Conservation (phyloP, 2,888 invertebrate species). For the Rhingia rostrata region DNA sequence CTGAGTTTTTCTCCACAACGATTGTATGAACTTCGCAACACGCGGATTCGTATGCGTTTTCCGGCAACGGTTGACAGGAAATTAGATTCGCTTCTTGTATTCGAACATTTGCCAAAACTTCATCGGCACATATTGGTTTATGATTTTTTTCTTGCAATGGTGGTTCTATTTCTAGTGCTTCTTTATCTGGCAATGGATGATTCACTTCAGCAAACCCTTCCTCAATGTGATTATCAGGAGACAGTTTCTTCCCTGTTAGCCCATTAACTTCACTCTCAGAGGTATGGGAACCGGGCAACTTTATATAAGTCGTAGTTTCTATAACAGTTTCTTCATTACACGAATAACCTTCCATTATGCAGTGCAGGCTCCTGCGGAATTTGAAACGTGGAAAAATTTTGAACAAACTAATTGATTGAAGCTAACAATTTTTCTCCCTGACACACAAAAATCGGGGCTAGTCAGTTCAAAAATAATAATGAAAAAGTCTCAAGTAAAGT, state of each 20-base stretch:
- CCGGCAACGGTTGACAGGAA: not conserved
- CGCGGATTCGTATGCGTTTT: slow-evolving; percentile 45
- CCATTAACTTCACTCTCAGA: slow-evolving; percentile 47
- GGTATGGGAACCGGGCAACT: slow-evolving; percentile 49
- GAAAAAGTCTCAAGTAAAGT: no score
- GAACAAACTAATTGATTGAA: not conserved
- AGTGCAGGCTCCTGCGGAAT: not conserved
- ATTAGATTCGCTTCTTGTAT: not conserved
- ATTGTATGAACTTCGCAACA: slow-evolving; percentile 55
- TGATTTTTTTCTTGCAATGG: not conserved
- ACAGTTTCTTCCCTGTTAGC: not conserved
- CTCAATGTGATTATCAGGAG: not conserved
- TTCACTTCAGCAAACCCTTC: not conserved
- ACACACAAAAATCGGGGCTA: no score
- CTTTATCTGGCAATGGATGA: not conserved
- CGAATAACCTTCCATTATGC: slow-evolving; percentile 32
- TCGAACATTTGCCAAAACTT: not conserved
- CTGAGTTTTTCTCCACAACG: slow-evolving; percentile 15
- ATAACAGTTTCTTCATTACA: slow-evolving; percentile 61
- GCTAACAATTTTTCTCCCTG: no score
- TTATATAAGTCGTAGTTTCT: slow-evolving; percentile 65
- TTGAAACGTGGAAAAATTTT: slow-evolving; percentile 10
- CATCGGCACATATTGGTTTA: not conserved
- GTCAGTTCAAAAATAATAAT: no score
- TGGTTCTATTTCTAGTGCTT: not conserved